Percentiles rank a stretch among this genome's conserved stretches.
Conservation (phyloP, 92 coral and sea anemone species). For the Parazoanthus swiftii region DNA sequence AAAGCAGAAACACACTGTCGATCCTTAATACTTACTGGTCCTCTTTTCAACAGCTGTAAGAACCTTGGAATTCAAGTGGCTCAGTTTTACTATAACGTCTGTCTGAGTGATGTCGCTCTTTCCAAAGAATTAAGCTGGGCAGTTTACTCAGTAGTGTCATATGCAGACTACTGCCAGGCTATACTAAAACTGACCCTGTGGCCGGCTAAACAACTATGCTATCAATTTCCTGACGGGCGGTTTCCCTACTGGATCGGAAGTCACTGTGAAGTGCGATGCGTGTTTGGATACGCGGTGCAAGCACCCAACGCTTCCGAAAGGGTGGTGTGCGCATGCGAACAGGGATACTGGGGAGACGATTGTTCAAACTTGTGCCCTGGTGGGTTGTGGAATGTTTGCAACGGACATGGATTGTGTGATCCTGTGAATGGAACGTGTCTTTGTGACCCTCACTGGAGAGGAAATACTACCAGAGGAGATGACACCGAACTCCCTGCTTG, state of each 20-base stretch:
- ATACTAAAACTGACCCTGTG: slow-evolving; percentile 63
- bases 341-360: slow-evolving; percentile 63
- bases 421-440: slow-evolving; percentile 59
- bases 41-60: slow-evolving; percentile 68
- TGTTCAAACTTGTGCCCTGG: slow-evolving; percentile 65
- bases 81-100: slow-evolving; percentile 82
- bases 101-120: slow-evolving; percentile 67
- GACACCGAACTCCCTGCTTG: slow-evolving; percentile 42
- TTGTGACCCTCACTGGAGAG: slow-evolving; percentile 61
- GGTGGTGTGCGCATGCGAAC: slow-evolving; percentile 50
- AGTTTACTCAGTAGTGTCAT: slow-evolving; percentile 74
- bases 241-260: slow-evolving; percentile 83
- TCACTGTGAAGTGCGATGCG: slow-evolving; percentile 48
- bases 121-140: slow-evolving; percentile 68
- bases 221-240: slow-evolving; percentile 60
- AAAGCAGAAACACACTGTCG: slow-evolving; percentile 67
- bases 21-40: slow-evolving; percentile 70
- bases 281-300: slow-evolving; percentile 52
- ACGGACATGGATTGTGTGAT: slow-evolving; percentile 64
- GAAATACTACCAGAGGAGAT: slow-evolving; percentile 35
- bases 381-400: slow-evolving; percentile 65
- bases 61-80: slow-evolving; percentile 66
- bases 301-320: slow-evolving; percentile 45
- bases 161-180: slow-evolving; percentile 79
- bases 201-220: slow-evolving; percentile 92